Base-by-base conservation (phyloP, 2,113 vertebrate genomes). In the Oxyura jamaicensis region DNA sequence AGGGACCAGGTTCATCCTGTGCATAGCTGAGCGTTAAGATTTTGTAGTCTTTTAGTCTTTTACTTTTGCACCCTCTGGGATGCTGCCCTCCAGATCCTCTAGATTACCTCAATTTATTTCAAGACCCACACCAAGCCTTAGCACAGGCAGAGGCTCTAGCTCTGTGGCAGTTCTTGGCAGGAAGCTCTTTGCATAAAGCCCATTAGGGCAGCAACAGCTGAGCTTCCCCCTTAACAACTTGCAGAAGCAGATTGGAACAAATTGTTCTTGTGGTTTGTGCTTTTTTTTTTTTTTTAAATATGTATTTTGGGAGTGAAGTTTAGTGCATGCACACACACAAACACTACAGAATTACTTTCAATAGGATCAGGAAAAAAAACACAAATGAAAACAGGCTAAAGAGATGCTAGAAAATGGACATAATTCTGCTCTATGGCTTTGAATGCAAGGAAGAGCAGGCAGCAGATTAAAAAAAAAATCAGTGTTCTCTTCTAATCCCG, bases 241-340 rank as follows among this genome's bases (percentile, higher is more conserved):
- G 60, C 42, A n/a, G 80, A 85, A 95, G 93, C 83, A 90, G 84
- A 93, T 82, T 36, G 22, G 96, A 95, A 94, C 69, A 89, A 86
- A 92, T 67, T n/a, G 76, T 92, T 80, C 74, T 91, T 58, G 69
- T 69, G 89, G 80, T 85, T 87, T 72, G 31, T 17, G 26, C 20
- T 48, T 56, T 66, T 42, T 91, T 42, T 91, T 88, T 55, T 55
- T 39, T 31, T 80, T n/a, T n/a, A 1, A 44, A 19, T 33, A 23
- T 3, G 0, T 82, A 42, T 88, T 90, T 93, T 84, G 69, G 75
- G 71, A 77, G 15, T 56, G 44, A 91, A 86, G 36, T 78, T 93
- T 52, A 86, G 60, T 65, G 65, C 20, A 15, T 13, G 22, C 35
- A 14, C 44, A 76, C 18, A 3, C 48, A 91, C 3, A 3, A 35